Evolutionary conservation across 1,140 invertebrate genomes (phyloP), one percentile per base, ranked within the genome.

Genomic region (Alviniconcha marisindica): DNA sequence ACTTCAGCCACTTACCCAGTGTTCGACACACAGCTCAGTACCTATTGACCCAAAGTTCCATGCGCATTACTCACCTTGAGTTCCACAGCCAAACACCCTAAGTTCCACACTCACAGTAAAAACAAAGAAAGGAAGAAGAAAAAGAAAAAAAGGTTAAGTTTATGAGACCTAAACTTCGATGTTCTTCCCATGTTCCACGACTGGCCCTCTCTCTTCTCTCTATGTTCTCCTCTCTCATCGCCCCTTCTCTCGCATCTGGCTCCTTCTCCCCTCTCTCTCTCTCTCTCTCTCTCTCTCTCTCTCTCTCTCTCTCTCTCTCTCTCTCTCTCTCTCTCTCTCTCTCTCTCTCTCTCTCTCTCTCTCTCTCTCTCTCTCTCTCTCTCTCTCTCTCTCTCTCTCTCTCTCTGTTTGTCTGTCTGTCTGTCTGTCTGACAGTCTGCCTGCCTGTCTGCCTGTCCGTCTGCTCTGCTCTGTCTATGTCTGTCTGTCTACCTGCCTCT

Each of bases 331-430:
- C 56, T 60, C 56, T 60, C 56, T 60, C 1, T 60, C 56, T 60
- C 56, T 60, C 56, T 60, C 56, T 60, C 1, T 60, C 56, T 60
- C 56, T 60, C 56, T 60, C 56, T 60, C 56, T 60, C 56, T 60
- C 56, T 60, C 56, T 60, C 1, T 60, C 56, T 60, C 56, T 5
- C 56, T 60, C 56, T 60, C 56, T 60, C 15, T 48, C 44, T 48
- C 44, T 48, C 44, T 48, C 44, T 48, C 7, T 18, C 7, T 48
- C 44, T 48, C 44, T 48, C 18, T 60, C 1, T 60, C 56, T 60
- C 56, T 60, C 56, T 60, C 56, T 60, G 5, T 60, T 24, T 60
- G 21, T n/a, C 56, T 60, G 21, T 60, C n/a, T 60, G 15, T 18
- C 56, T 60, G 15, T 1, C 56, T 60, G 15, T 60, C 15, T 60